These are phyloP conservation scores for Drosophila ambigua DNA, from an alignment of 1,140 invertebrate species.

Conservation along the genomic window DNA sequence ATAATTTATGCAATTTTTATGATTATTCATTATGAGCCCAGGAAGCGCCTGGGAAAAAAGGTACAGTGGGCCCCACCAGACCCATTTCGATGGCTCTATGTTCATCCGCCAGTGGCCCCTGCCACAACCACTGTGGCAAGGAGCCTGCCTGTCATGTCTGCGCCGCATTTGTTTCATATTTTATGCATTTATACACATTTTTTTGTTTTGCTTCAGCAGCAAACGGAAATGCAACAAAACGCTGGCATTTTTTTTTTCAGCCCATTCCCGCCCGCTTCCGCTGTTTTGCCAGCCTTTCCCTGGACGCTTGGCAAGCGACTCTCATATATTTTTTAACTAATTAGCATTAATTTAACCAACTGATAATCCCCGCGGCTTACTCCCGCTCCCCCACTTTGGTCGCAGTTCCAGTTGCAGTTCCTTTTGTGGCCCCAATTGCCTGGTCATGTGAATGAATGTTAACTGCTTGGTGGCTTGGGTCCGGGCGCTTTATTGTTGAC, in stretches of 20 bases:
- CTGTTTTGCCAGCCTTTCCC: not conserved
- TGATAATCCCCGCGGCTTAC: constrained; percentile 70
- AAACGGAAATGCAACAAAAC: constrained; percentile 67
- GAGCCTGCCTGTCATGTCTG: constrained; percentile 45
- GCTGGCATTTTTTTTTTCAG: constrained; percentile 54
- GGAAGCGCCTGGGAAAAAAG: constrained; percentile 17
- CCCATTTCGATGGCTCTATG: no score
- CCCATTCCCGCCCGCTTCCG: not conserved
- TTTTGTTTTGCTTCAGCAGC: constrained; percentile 31
- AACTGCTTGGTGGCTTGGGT: constrained; percentile 14
- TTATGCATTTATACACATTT: constrained; percentile 56
- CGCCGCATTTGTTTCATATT: constrained; percentile 73
- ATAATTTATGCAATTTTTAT: constrained; percentile 82
- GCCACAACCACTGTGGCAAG: constrained; percentile 40
- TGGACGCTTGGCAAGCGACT: constrained; percentile 27
- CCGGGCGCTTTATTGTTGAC: constrained; percentile 52
- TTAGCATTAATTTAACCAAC: constrained; percentile 82
- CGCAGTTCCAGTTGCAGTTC: constrained; percentile 3
- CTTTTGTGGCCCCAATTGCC: constrained; percentile 11
- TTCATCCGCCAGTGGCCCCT: no score
- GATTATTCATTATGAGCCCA: constrained; percentile 77
- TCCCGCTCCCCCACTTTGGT: not conserved
- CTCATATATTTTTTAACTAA: constrained; percentile 81
- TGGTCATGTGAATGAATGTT: constrained; percentile 24
- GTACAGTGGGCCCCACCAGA: constrained; percentile 37